Percentiles rank a stretch among this genome's conserved stretches.
phyloP scores from a whole-genome alignment of 2,113 vertebrate genomes.

The Lucifuga dentata region DNA sequence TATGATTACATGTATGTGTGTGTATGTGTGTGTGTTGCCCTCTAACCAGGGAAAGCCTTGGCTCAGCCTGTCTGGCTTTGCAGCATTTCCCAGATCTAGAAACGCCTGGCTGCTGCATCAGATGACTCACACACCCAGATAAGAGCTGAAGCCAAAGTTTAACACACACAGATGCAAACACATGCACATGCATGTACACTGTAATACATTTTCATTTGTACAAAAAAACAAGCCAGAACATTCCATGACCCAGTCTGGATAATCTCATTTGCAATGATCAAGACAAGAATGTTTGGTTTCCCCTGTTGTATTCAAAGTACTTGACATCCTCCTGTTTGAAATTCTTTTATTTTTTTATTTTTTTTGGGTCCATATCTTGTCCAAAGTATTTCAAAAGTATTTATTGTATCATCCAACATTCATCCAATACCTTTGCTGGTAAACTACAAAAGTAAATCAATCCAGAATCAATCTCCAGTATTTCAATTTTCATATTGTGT shows the following conservation, averaged over 20 bases:
- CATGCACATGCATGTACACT: background rate
- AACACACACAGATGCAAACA: constrained; percentile 21
- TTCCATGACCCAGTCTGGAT: constrained; percentile 32
- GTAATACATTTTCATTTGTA: constrained; percentile 20
- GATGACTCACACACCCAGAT: constrained; percentile 73
- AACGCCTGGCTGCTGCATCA: constrained; percentile 61
- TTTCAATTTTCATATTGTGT: constrained; percentile 10
- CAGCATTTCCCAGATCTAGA: constrained; percentile 62
- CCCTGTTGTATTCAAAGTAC: background rate
- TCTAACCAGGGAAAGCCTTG: constrained; percentile 68
- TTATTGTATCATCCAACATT: too few relatives aligned
- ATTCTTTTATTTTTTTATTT: too few relatives aligned
- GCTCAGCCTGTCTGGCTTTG: constrained; percentile 66
- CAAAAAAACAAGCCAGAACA: constrained; percentile 40
- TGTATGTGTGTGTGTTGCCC: constrained; percentile 36
- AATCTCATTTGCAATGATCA: constrained; percentile 43
- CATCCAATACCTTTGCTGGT: background rate
- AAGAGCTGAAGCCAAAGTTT: constrained; percentile 60
- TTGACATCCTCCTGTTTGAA: constrained; percentile 22
- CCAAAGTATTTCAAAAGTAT: constrained; percentile 20
- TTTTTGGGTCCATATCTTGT: too few relatives aligned
- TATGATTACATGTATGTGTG: constrained; percentile 19
- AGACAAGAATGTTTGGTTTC: constrained; percentile 41
- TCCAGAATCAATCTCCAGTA: too few relatives aligned
- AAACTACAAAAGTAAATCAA: constrained; percentile 7